phyloP scores from a whole-genome alignment of 2,113 vertebrate species.

The Elephas maximus region DNA sequence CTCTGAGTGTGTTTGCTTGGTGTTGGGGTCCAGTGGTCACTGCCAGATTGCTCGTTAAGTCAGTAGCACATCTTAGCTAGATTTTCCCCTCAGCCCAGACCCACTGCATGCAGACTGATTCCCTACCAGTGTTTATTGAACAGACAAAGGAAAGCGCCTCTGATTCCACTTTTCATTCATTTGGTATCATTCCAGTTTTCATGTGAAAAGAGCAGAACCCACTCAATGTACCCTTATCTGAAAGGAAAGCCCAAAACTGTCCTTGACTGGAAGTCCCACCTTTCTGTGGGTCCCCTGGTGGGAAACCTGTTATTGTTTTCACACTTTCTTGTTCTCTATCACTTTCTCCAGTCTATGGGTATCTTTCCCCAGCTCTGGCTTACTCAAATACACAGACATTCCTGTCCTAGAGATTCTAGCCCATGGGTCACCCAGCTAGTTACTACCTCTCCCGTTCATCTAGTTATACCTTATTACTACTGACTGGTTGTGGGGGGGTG shows the following conservation, averaged over 20 bases:
- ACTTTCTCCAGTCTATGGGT: neutral
- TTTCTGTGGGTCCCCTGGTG: neutral
- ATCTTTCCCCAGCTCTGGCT: neutral
- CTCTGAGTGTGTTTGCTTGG: neutral
- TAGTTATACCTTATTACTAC: neutral
- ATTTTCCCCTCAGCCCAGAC: neutral
- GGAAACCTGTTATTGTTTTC: neutral
- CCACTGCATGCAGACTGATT: neutral
- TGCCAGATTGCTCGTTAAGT: neutral
- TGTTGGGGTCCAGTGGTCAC: neutral
- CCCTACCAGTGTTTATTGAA: neutral
- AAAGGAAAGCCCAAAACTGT: neutral
- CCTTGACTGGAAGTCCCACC: too few species aligned
- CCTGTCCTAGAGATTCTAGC: neutral
- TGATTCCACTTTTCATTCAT: neutral
- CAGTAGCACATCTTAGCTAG: neutral
- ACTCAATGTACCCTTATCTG: neutral
- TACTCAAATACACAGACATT: neutral
- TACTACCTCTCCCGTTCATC: neutral
- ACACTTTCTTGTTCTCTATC: neutral
- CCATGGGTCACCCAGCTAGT: neutral
- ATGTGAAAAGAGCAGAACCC: neutral
- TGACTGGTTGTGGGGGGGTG: neutral
- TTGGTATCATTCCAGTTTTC: neutral
- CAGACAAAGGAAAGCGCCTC: neutral